Conservation (phyloP, 2,797 vertebrate species). For the Sebastes variabilis region DNA sequence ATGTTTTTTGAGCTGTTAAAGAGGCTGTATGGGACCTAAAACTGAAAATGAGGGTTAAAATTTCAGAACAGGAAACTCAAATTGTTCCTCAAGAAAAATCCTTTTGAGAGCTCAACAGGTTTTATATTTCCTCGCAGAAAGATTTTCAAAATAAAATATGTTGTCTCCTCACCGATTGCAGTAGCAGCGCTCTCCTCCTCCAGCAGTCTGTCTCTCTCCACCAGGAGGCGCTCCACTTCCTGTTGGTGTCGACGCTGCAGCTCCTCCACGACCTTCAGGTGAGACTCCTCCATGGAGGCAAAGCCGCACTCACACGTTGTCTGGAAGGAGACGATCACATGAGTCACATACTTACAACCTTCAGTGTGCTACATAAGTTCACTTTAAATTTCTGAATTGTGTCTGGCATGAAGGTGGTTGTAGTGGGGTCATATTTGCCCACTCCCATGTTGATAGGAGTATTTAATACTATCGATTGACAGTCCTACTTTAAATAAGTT, state of each 20-base stretch:
- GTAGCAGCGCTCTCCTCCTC: constrained; percentile 80
- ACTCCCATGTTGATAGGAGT: no score
- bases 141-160: neutral
- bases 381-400: no score
- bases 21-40: rapidly evolving
- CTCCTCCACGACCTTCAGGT: constrained; percentile 70
- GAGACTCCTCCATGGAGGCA: constrained; percentile 72
- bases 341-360: neutral
- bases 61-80: no score
- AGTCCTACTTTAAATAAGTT: no score
- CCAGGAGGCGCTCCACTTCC: constrained; percentile 72
- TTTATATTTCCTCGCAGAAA: neutral
- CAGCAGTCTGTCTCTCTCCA: constrained; percentile 77
- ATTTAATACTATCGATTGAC: no score
- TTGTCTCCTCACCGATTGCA: constrained; percentile 62
- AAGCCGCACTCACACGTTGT: constrained; percentile 68
- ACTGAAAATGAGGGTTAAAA: rapidly evolving
- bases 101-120: neutral
- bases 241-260: constrained; percentile 73
- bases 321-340: constrained; percentile 37
- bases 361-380: neutral
- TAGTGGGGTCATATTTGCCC: no score
- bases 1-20: no score
- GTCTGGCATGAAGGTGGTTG: no score
- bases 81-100: no score